Evolutionary conservation across 2,797 vertebrate genomes (phyloP).

Genomic region (Toxotes lorentzi): DNA sequence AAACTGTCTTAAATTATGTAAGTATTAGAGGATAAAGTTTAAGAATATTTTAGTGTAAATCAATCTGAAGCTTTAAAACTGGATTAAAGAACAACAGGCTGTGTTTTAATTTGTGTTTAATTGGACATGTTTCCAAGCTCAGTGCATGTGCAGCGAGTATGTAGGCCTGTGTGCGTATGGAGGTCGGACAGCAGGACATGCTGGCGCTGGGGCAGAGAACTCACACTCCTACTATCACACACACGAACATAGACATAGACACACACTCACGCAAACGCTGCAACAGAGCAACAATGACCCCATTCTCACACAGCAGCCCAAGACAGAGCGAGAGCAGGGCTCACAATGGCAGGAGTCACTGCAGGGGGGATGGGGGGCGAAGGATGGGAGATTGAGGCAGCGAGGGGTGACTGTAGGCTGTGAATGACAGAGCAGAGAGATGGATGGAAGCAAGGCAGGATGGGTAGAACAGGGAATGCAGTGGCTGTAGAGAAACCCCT

Average conservation of each 20-base stretch:
- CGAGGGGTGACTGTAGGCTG: constrained; percentile 58
- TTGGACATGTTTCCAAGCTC: constrained; percentile 4
- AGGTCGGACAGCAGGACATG: constrained; percentile 61
- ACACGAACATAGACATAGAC: constrained; percentile 33
- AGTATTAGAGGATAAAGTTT: neutral
- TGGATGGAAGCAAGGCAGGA: constrained; percentile 64
- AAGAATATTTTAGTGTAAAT: neutral
- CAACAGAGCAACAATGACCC: constrained; percentile 84
- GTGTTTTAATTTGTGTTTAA: constrained; percentile 18
- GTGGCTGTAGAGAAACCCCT: constrained; percentile 68
- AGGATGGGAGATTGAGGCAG: constrained; percentile 59
- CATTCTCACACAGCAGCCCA: constrained; percentile 83
- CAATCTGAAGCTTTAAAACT: neutral
- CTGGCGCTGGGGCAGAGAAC: constrained; percentile 53
- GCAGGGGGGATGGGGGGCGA: constrained; percentile 42
- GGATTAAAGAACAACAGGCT: constrained; percentile 3
- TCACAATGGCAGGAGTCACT: constrained; percentile 83
- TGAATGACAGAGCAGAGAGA: constrained; percentile 67
- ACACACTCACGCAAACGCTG: constrained; percentile 48
- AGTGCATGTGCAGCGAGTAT: constrained; percentile 19
- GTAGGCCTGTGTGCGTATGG: constrained; percentile 41
- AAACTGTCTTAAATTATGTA: too few species aligned
- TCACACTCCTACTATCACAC: constrained; percentile 47
- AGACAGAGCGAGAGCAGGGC: constrained; percentile 77
- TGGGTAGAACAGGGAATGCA: constrained; percentile 63